Evolutionary conservation across 2,113 vertebrate genomes (phyloP).

Genomic region (Scartelaos histophorus): DNA sequence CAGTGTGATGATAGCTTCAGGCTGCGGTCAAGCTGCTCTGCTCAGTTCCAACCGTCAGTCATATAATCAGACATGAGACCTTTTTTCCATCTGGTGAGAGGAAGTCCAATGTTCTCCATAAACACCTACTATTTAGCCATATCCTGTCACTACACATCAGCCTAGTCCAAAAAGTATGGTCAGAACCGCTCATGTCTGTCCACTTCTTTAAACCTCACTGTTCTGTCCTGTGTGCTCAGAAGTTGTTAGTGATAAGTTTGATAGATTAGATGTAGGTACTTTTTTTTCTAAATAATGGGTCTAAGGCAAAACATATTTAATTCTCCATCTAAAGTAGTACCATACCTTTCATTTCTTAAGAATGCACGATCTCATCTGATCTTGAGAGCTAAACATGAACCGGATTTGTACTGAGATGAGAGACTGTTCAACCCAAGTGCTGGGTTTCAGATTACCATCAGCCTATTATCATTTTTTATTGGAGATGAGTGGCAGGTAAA

Average conservation of each 20-base stretch:
- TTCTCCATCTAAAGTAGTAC: neutral
- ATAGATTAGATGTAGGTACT: neutral
- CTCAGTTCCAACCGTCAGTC: conserved; percentile 45
- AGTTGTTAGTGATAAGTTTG: neutral
- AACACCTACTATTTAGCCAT: conserved; percentile 46
- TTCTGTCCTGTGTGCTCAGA: conserved; percentile 18
- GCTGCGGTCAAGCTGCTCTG: conserved; percentile 48
- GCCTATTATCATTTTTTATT: too few species aligned
- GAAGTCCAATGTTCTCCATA: conserved; percentile 42
- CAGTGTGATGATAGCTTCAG: conserved; percentile 54
- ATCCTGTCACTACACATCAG: conserved; percentile 44
- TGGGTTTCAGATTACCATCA: too few species aligned
- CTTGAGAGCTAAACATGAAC: too few species aligned
- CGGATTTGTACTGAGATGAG: too few species aligned
- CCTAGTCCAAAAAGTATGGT: conserved; percentile 22
- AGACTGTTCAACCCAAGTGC: too few species aligned
- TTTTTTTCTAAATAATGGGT: neutral
- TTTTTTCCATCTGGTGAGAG: conserved; percentile 23
- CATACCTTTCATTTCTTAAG: neutral
- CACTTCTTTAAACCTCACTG: conserved; percentile 57
- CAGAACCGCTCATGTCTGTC: conserved; percentile 32
- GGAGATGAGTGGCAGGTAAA: too few species aligned
- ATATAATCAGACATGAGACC: conserved; percentile 28
- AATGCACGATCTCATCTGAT: neutral
- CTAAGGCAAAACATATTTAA: neutral